A percentile compares a stretch with the other conserved stretches of the same genome.
phyloP scores from a whole-genome alignment of 30 jellyfish, hydroid and myxozoan species.

The Morbakka virulenta region DNA sequence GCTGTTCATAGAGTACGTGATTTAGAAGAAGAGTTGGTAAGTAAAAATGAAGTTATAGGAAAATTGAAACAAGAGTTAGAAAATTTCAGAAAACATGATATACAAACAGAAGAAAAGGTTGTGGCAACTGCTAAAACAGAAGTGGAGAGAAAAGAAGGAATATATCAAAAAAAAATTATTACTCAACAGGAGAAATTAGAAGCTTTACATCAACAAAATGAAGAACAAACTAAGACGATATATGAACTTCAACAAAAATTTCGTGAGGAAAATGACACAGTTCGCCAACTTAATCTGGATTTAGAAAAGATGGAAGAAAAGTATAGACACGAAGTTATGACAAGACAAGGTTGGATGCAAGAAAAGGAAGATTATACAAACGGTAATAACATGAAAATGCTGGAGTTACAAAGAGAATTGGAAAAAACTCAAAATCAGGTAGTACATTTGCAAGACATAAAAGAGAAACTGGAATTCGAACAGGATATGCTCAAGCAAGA shows the following conservation, averaged over 20 bases:
- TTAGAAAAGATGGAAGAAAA: slow-evolving; percentile 42
- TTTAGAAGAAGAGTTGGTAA: slow-evolving; percentile 32
- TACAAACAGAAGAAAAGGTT: background rate
- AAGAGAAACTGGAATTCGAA: no score
- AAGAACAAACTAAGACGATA: background rate
- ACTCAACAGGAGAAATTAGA: no score
- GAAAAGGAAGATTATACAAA: background rate
- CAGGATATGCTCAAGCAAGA: no score
- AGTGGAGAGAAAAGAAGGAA: background rate
- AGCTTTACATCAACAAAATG: background rate
- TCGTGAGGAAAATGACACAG: background rate
- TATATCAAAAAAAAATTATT: background rate
- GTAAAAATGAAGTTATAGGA: background rate
- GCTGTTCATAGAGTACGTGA: slow-evolving; percentile 7
- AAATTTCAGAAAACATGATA: background rate
- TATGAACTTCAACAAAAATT: background rate
- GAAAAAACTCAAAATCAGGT: background rate
- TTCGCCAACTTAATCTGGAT: slow-evolving; percentile 26
- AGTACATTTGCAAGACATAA: background rate
- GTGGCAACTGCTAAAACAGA: background rate
- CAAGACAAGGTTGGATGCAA: background rate
- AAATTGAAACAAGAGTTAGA: slow-evolving; percentile 17
- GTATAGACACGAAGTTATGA: slow-evolving; percentile 47
- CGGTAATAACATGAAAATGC: no score
- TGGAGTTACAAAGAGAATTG: background rate